Conservation (phyloP, 2,113 vertebrate genomes). For the Xiphias gladius region DNA sequence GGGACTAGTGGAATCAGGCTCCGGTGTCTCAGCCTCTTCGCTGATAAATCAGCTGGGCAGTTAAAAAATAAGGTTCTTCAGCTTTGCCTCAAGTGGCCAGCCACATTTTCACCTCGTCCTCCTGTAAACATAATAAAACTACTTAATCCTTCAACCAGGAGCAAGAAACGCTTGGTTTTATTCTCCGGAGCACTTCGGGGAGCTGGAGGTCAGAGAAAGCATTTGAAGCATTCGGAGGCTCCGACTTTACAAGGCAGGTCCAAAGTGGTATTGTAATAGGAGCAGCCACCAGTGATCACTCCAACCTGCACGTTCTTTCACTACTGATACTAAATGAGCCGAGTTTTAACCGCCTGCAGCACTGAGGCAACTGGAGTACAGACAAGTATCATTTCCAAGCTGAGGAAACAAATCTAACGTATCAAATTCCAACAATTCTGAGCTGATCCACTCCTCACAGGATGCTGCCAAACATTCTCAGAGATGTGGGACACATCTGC, state of each 20-base stretch:
- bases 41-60: conserved; percentile 31
- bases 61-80: conserved; percentile 43
- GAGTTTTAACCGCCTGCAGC: too few species aligned
- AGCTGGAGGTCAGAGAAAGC: conserved; percentile 51
- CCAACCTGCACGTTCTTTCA: background rate
- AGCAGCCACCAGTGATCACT: background rate
- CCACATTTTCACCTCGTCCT: conserved; percentile 43
- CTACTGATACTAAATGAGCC: background rate
- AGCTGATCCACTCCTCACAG: too few species aligned
- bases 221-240: conserved; percentile 53
- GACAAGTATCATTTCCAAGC: too few species aligned
- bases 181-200: background rate
- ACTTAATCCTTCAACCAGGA: conserved; percentile 33
- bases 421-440: too few species aligned
- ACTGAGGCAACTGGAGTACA: too few species aligned
- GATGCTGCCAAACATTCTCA: too few species aligned
- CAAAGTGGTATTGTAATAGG: background rate
- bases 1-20: background rate
- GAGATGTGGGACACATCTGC: too few species aligned
- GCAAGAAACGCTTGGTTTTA: background rate
- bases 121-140: conserved; percentile 57
- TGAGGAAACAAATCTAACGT: too few species aligned
- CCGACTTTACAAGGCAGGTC: conserved; percentile 41
- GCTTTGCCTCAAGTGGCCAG: background rate
- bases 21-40: too few species aligned